phyloP scores from a whole-genome alignment of 1,140 invertebrate genomes.

The Drosophila serrata region DNA sequence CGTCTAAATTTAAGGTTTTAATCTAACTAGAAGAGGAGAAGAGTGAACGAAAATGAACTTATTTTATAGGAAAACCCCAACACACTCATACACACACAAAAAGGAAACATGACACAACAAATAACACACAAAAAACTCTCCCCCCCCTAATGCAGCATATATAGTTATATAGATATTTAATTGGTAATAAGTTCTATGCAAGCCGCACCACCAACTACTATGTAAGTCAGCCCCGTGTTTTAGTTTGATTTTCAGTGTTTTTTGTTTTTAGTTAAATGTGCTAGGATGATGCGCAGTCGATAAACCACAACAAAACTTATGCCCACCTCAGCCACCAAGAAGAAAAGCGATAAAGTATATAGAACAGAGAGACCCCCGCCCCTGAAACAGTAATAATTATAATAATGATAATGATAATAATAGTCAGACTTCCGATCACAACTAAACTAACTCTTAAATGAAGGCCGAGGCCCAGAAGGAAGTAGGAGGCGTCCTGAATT shows the following conservation, averaged over 20 bases:
- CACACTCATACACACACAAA: constrained; percentile 15
- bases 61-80: constrained; percentile 53
- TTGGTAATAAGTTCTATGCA: constrained; percentile 63
- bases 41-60: constrained; percentile 41
- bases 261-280: constrained; percentile 81
- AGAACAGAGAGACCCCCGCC: constrained; percentile 8
- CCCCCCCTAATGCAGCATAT: constrained; percentile 27
- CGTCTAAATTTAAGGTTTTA: constrained; percentile 80
- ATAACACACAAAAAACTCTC: constrained; percentile 24
- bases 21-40: constrained; percentile 48
- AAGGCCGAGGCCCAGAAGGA: constrained; percentile 13
- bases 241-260: constrained; percentile 78
- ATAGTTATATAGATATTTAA: constrained; percentile 77
- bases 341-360: constrained; percentile 36
- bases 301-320: constrained; percentile 61
- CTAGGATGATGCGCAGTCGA: constrained; percentile 61
- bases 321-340: constrained; percentile 82
- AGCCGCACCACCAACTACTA: constrained; percentile 59
- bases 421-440: constrained; percentile 74
- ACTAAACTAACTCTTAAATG: constrained; percentile 54
- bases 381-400: constrained; percentile 34
- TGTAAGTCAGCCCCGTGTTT: constrained; percentile 80
- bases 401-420: constrained; percentile 28
- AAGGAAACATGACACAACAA: constrained; percentile 22
- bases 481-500: constrained; percentile 18